A percentile compares a stretch with the other conserved stretches of the same genome.
These are phyloP conservation scores for Smutsia temminckii DNA, from an alignment of 2,797 vertebrate genomes.

Conservation along the genomic window DNA sequence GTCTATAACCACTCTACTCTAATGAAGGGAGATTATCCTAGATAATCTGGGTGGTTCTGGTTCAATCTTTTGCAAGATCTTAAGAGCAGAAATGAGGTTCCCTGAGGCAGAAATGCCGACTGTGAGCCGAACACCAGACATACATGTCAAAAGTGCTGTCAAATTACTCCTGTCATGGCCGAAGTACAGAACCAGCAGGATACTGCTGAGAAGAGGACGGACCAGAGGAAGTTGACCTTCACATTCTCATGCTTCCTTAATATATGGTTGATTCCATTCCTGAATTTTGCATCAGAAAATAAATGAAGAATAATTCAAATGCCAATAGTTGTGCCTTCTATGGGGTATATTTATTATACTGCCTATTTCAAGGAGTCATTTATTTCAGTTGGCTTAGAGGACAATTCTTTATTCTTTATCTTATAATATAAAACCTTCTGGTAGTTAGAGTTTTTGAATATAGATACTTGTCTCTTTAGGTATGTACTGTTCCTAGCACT, in stretches of 20 bases:
- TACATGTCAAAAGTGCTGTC: background rate
- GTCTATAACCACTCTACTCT: background rate
- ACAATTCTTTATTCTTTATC: background rate
- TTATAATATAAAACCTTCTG: background rate
- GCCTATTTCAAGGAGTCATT: background rate
- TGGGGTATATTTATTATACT: background rate
- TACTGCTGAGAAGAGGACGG: background rate
- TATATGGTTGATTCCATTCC: background rate
- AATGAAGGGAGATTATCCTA: background rate
- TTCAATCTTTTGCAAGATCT: background rate
- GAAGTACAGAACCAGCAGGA: background rate
- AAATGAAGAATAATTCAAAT: background rate
- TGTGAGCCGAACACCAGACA: background rate
- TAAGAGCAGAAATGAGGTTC: background rate
- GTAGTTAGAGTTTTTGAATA: background rate
- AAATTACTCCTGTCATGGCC: background rate
- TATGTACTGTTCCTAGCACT: background rate
- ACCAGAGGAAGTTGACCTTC: background rate
- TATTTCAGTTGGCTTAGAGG: background rate
- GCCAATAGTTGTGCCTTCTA: background rate
- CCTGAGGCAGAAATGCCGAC: background rate
- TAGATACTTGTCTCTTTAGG: background rate
- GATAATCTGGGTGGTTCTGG: background rate
- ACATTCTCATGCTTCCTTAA: background rate
- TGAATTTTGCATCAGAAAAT: slow-evolving; percentile 10